phyloP scores from a whole-genome alignment of 2,113 vertebrate genomes.

The Chiloscyllium plagiosum region DNA sequence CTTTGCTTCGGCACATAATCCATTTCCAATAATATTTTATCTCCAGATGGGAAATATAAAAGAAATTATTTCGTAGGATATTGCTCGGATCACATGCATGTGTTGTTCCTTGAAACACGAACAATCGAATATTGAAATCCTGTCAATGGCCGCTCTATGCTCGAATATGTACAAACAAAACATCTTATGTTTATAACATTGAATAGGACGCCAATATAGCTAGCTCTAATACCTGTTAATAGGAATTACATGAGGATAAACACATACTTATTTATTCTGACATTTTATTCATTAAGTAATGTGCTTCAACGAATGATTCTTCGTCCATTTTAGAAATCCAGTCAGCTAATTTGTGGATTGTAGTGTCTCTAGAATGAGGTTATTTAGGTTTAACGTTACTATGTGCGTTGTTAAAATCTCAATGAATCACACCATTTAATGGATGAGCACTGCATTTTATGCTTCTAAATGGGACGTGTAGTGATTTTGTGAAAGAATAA shows the following conservation, averaged over 20 bases:
- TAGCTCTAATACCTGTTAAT: not conserved
- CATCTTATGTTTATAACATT: conserved; percentile 11
- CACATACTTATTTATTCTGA: not conserved
- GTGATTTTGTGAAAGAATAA: not conserved
- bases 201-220: not conserved
- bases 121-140: conserved; percentile 29
- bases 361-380: not conserved
- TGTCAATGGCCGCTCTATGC: conserved; percentile 36
- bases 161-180: conserved; percentile 32
- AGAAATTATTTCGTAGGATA: conserved; percentile 9
- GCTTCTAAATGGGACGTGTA: not conserved
- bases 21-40: conserved; percentile 24
- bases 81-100: conserved; percentile 1
- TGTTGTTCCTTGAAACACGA: conserved; percentile 27
- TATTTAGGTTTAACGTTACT: not conserved
- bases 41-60: conserved; percentile 24
- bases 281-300: conserved; percentile 28
- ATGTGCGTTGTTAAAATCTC: not conserved
- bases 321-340: conserved; percentile 35
- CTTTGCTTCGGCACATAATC: conserved; percentile 16
- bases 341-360: conserved; percentile 27
- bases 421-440: conserved; percentile 12
- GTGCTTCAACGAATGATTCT: conserved; percentile 3
- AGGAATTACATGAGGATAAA: not conserved
- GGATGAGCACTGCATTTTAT: not conserved